Evolutionary conservation across 2,888 invertebrate species (phyloP).

Genomic region (Cenopis cana): DNA sequence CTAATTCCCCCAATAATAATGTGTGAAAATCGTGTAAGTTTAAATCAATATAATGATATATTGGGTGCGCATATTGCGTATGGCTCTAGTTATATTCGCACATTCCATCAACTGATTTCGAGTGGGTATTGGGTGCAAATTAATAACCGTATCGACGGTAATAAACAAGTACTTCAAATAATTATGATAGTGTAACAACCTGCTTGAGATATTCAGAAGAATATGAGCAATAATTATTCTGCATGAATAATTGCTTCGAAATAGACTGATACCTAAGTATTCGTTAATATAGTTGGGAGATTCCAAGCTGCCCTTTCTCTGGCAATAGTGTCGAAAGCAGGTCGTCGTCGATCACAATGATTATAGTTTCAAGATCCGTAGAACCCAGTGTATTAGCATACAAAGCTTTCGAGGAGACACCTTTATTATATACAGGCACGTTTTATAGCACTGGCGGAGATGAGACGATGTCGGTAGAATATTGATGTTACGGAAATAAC

Average conservation of each 20-base stretch:
- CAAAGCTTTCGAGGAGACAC: constrained; percentile 41
- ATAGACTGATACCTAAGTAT: background rate
- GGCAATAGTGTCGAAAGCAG: constrained; percentile 32
- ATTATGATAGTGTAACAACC: constrained; percentile 3
- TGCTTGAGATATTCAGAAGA: constrained; percentile 13
- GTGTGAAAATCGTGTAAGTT: no score
- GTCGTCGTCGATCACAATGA: constrained; percentile 36
- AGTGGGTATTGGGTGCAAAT: constrained; percentile 27
- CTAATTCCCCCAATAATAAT: no score
- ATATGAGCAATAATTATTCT: background rate
- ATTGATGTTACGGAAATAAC: constrained; percentile 21
- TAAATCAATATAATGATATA: constrained; percentile 58
- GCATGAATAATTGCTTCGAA: background rate
- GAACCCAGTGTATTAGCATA: constrained; percentile 40
- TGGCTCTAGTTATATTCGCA: constrained; percentile 51
- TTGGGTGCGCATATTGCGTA: constrained; percentile 53
- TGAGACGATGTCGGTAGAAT: constrained; percentile 30
- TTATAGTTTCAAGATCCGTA: constrained; percentile 40
- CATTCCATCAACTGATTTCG: constrained; percentile 40
- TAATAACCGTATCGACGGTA: constrained; percentile 27
- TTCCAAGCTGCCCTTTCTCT: constrained; percentile 19
- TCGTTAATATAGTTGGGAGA: constrained; percentile 10
- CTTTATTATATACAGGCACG: constrained; percentile 38
- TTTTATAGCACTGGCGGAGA: constrained; percentile 35
- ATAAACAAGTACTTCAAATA: constrained; percentile 21